Conservation (phyloP, 2,113 vertebrate genomes). For the Ahaetulla prasina region DNA sequence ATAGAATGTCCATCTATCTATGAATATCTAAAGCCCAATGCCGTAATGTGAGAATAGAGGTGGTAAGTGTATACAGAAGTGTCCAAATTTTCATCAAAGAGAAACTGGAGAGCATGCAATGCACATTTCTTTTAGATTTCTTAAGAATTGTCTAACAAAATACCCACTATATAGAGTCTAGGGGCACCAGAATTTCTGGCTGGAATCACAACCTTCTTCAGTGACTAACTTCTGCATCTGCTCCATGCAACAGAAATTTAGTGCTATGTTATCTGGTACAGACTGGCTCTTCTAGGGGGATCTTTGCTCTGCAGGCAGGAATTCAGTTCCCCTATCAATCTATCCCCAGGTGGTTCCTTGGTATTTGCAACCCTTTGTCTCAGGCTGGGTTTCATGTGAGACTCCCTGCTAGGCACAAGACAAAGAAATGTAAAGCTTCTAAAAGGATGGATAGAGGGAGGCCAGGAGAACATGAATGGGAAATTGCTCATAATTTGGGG, state of each 20-base stretch:
- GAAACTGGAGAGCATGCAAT: background rate
- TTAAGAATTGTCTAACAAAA: background rate
- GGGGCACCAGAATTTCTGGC: background rate
- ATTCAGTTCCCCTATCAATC: background rate
- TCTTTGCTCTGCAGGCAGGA: constrained; percentile 11
- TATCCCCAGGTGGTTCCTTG: constrained; percentile 22
- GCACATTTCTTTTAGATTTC: background rate
- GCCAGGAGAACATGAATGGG: background rate
- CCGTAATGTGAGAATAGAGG: background rate
- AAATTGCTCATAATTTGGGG: background rate
- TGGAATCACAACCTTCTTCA: background rate
- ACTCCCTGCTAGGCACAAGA: constrained; percentile 10
- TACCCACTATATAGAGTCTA: background rate
- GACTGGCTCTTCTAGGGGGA: constrained; percentile 12
- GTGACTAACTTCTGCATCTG: background rate
- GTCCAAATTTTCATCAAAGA: background rate
- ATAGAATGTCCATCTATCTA: background rate
- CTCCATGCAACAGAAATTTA: background rate
- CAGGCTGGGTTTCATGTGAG: constrained; percentile 16
- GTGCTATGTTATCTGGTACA: background rate
- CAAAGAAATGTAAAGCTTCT: constrained; percentile 5
- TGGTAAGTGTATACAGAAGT: background rate
- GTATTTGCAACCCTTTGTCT: constrained; percentile 23
- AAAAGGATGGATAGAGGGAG: background rate
- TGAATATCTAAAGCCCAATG: background rate